Conservation (phyloP, 53 echinoderm and acorn worm species). For the Paracentrotus lividus region DNA sequence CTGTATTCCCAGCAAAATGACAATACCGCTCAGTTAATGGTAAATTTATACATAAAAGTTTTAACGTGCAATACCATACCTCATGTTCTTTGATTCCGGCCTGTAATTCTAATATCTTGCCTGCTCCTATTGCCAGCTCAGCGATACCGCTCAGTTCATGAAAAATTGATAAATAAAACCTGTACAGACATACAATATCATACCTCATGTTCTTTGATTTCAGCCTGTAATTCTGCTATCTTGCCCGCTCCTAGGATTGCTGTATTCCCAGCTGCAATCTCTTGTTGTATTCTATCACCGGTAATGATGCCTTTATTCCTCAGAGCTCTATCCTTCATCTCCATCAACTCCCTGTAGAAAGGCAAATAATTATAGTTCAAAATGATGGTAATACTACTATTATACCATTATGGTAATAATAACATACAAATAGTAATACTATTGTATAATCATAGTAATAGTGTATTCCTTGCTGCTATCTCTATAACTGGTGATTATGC, state of each 20-base stretch:
- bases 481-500: no score
- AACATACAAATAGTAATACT: no score
- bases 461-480: no score
- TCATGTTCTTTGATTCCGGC: conserved; percentile 81
- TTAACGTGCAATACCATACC: conserved; percentile 64
- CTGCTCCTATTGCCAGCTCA: no score
- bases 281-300: conserved; percentile 82
- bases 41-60: not conserved
- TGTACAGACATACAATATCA: not conserved
- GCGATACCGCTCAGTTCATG: no score
- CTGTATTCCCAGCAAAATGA: conserved; percentile 96
- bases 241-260: conserved; percentile 91
- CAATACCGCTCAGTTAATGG: no score
- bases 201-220: conserved; percentile 88
- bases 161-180: not conserved
- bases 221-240: conserved; percentile 90
- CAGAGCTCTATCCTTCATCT: conserved; percentile 86
- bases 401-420: no score
- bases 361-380: not conserved
- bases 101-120: conserved; percentile 89
- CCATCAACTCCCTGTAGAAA: conserved; percentile 82
- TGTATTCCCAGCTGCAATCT: conserved; percentile 95
- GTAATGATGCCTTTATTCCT: conserved; percentile 95
- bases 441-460: no score
- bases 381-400: no score